Conservation (phyloP, 2,888 invertebrate species). For the Drosophila melanosoma region DNA sequence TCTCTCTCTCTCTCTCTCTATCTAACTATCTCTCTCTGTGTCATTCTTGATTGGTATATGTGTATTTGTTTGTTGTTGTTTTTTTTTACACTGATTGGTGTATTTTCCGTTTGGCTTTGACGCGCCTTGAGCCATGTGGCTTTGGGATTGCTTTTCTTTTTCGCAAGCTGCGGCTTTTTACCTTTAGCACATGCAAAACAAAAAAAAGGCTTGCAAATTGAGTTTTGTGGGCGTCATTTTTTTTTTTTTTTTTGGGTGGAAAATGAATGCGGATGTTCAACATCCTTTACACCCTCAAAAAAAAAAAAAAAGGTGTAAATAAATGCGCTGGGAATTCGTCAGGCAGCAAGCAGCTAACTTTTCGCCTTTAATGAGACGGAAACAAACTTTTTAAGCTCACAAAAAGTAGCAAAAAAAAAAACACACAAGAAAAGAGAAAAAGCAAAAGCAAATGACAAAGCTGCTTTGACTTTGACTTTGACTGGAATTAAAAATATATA, state of each 20-base stretch:
- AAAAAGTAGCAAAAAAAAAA: conserved; percentile 11
- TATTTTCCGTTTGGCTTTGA: conserved; percentile 77
- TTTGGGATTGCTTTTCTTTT: conserved; percentile 48
- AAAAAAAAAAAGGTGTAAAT: conserved; percentile 73
- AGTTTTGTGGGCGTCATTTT: conserved; percentile 51
- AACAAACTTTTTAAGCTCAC: conserved; percentile 64
- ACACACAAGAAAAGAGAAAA: conserved; percentile 19
- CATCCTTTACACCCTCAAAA: not conserved
- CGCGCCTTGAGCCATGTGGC: conserved; percentile 75
- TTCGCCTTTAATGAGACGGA: conserved; percentile 78
- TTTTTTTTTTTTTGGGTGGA: not conserved
- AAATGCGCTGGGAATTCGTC: conserved; percentile 76
- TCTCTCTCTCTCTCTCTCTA: not conserved
- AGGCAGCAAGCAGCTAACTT: conserved; percentile 46
- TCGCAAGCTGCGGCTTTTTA: conserved; percentile 60
- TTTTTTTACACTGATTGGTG: conserved; percentile 78
- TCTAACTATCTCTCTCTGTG: not conserved
- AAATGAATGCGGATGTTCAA: not conserved
- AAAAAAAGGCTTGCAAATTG: conserved; percentile 57
- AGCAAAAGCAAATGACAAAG: conserved; percentile 51
- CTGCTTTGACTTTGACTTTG: conserved; percentile 66
- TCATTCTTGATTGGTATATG: conserved; percentile 23
- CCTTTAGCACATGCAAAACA: conserved; percentile 76
- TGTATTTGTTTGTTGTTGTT: conserved; percentile 32
- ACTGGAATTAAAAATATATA: conserved; percentile 45